Percentiles rank a stretch among this genome's conserved stretches.
phyloP scores from a whole-genome alignment of 2,797 vertebrate genomes.

The Etheostoma nigrum region DNA sequence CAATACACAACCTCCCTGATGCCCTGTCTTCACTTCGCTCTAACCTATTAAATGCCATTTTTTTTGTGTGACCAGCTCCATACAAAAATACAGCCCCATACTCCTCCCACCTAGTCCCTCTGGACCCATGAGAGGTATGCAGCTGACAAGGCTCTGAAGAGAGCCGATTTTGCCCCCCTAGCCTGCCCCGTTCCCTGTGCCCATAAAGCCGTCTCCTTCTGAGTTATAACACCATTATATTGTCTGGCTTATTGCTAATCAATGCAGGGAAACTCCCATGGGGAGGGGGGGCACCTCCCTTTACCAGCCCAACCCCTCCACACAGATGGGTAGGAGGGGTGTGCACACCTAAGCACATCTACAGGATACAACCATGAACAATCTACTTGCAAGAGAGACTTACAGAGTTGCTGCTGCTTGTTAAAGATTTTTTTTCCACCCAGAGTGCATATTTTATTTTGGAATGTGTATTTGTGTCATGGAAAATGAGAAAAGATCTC shows the following conservation, averaged over 20 bases:
- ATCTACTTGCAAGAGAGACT: slow-evolving; percentile 28
- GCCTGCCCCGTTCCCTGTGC: slow-evolving; percentile 50
- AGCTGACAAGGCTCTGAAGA: slow-evolving; percentile 51
- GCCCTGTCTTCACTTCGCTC: slow-evolving; percentile 36
- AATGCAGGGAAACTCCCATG: slow-evolving; percentile 76
- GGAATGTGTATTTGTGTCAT: slow-evolving; percentile 48
- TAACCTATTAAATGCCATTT: slow-evolving; percentile 41
- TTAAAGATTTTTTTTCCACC: slow-evolving; percentile 40
- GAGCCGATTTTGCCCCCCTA: slow-evolving; percentile 57
- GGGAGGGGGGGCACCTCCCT: slow-evolving; percentile 37
- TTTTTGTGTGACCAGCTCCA: slow-evolving; percentile 32
- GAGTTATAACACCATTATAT: slow-evolving; percentile 81
- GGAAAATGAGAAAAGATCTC: slow-evolving; percentile 57
- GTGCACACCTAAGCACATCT: slow-evolving; percentile 42
- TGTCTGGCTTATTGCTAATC: slow-evolving; percentile 82
- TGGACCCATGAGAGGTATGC: slow-evolving; percentile 43
- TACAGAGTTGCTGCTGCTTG: slow-evolving; percentile 32
- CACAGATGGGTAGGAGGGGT: slow-evolving; percentile 22
- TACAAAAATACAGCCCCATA: slow-evolving; percentile 39
- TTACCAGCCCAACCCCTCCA: slow-evolving; percentile 34
- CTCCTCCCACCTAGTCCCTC: slow-evolving; percentile 43
- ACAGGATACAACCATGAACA: slow-evolving; percentile 38
- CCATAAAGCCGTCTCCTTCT: slow-evolving; percentile 75
- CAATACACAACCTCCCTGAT: slow-evolving; percentile 55
- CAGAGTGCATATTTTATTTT: slow-evolving; percentile 31